phyloP scores from a whole-genome alignment of 2,113 vertebrate genomes.

The Caranx ignobilis region DNA sequence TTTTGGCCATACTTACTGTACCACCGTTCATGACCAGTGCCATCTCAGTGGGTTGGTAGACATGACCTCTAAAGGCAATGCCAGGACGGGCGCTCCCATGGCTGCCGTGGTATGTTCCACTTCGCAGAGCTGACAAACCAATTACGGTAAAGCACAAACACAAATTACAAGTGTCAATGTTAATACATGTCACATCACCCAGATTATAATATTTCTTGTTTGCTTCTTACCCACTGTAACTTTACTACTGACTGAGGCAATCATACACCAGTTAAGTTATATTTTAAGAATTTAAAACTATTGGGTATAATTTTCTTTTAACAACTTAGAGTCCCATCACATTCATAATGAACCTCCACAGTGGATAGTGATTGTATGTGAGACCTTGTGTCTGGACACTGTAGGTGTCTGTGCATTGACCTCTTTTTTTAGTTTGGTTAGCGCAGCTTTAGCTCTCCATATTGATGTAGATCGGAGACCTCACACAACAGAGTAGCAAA shows the following conservation, averaged over 20 bases:
- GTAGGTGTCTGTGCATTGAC: background rate
- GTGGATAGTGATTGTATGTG: background rate
- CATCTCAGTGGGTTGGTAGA: constrained; percentile 99
- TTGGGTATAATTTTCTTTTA: background rate
- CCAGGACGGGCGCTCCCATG: constrained; percentile 88
- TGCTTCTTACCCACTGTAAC: background rate
- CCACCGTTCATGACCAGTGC: constrained; percentile 97
- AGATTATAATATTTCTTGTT: background rate
- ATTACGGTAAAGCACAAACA: constrained; percentile 3
- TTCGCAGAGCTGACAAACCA: constrained; percentile 85
- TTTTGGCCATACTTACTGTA: constrained; percentile 86
- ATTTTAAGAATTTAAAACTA: too few species aligned
- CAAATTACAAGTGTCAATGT: background rate
- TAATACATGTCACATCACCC: background rate
- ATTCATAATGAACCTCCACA: background rate
- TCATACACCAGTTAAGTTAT: background rate
- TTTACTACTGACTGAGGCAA: background rate
- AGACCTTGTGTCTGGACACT: background rate
- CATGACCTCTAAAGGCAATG: constrained; percentile 95
- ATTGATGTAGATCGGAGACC: background rate
- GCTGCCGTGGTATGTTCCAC: constrained; percentile 90
- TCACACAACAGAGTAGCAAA: background rate
- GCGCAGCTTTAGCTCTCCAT: too few species aligned
- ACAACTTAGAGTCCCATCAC: background rate
- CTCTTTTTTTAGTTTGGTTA: too few species aligned